These are phyloP conservation scores for Calephelis perditalis DNA, from an alignment of 2,888 invertebrate genomes.

Conservation along the genomic window DNA sequence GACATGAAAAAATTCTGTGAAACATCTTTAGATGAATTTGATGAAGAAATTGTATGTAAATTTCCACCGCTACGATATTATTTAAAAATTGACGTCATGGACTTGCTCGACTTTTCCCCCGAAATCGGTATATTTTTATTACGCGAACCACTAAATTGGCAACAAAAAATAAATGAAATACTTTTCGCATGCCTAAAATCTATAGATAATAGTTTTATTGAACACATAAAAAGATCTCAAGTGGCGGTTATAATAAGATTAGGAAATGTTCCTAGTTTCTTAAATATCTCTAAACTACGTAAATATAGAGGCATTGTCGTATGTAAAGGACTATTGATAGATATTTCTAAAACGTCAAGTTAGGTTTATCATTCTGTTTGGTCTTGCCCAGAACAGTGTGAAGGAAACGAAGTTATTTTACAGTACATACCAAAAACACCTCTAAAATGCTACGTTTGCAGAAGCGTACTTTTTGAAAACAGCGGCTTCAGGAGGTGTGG, in stretches of 20 bases:
- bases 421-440: conserved; percentile 56
- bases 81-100: conserved; percentile 56
- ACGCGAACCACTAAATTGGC: conserved; percentile 53
- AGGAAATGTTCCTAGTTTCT: conserved; percentile 42
- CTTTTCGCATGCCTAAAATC: conserved; percentile 52
- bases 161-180: conserved; percentile 48
- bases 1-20: conserved; percentile 48
- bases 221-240: conserved; percentile 44
- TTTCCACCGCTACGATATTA: conserved; percentile 56
- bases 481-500: conserved; percentile 59
- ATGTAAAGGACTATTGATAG: conserved; percentile 48
- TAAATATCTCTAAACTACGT: conserved; percentile 35
- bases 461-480: conserved; percentile 57
- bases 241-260: conserved; percentile 48
- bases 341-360: conserved; percentile 47
- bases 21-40: conserved; percentile 42
- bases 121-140: conserved; percentile 46
- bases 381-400: conserved; percentile 70
- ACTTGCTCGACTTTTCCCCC: conserved; percentile 47
- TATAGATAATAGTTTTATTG: conserved; percentile 34
- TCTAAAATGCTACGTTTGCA: conserved; percentile 58
- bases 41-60: conserved; percentile 43
- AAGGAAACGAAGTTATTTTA: conserved; percentile 57
- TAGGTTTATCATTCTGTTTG: conserved; percentile 64
- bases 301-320: conserved; percentile 44